Evolutionary conservation across 2,888 invertebrate genomes (phyloP).

Genomic region (Chorisops tibialis): DNA sequence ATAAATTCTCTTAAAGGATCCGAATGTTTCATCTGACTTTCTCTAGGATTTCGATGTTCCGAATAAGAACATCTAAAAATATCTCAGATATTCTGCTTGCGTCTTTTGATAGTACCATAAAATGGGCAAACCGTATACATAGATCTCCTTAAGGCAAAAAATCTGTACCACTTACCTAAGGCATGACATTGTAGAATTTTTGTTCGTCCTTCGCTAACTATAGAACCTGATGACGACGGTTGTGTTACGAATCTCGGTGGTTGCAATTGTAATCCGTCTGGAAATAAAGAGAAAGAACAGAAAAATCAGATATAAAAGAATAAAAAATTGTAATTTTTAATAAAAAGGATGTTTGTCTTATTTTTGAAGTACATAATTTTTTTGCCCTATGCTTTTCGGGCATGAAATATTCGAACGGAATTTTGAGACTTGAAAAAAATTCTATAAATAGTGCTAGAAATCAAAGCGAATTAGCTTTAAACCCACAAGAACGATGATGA

Average conservation of each 20-base stretch:
- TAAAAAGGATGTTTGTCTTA: neutral
- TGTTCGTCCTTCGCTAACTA: constrained; percentile 81
- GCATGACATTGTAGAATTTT: constrained; percentile 93
- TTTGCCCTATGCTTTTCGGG: neutral
- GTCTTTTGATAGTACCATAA: no score
- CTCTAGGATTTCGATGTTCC: no score
- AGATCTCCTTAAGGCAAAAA: no score
- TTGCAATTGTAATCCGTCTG: constrained; percentile 55
- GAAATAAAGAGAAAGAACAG: constrained; percentile 30
- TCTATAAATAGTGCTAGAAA: no score
- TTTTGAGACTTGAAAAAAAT: neutral
- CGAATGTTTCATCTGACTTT: no score
- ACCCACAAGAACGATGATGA: no score
- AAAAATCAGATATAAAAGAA: constrained; percentile 1
- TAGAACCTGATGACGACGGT: constrained; percentile 80
- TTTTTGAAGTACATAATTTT: neutral
- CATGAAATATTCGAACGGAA: neutral
- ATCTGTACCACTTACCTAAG: constrained; percentile 78
- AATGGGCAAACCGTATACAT: no score
- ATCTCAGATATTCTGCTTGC: no score
- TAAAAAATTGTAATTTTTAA: neutral
- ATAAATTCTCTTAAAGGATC: no score
- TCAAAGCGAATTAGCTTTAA: no score
- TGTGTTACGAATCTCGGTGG: constrained; percentile 85
- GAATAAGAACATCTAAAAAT: no score